phyloP scores from a whole-genome alignment of 2,113 vertebrate genomes.

The Erythrocercus mccallii region DNA sequence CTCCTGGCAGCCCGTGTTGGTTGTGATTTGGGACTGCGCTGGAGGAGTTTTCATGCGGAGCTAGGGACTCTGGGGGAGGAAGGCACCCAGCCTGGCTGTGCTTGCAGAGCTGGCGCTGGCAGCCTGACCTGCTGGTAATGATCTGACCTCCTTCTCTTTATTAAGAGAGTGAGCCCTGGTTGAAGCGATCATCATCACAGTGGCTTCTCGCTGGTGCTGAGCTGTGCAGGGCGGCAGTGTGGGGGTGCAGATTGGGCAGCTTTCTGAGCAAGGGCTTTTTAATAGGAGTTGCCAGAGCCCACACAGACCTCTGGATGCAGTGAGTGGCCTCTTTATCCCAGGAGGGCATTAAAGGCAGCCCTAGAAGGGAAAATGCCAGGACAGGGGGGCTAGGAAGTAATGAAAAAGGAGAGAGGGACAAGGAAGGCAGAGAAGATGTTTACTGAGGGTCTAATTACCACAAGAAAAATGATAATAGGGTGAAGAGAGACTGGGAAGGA shows the following conservation, averaged over 20 bases:
- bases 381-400: background rate
- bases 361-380: background rate
- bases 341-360: background rate
- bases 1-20: rapidly evolving
- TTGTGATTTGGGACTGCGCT: background rate
- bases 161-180: background rate
- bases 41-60: background rate
- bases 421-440: background rate
- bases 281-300: background rate
- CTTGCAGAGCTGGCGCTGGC: rapidly evolving
- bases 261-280: background rate
- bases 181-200: background rate
- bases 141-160: background rate
- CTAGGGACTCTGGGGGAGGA: background rate
- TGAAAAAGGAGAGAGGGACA: background rate
- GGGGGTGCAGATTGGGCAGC: background rate
- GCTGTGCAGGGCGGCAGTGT: rapidly evolving
- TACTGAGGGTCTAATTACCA: background rate
- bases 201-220: background rate
- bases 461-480: background rate
- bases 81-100: rapidly evolving
- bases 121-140: background rate
- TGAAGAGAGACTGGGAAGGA: background rate
- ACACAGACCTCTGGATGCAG: background rate
- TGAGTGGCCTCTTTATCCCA: background rate